Evolutionary conservation across 2,113 vertebrate genomes (phyloP).

Genomic region (Tetraodon nigroviridis): DNA sequence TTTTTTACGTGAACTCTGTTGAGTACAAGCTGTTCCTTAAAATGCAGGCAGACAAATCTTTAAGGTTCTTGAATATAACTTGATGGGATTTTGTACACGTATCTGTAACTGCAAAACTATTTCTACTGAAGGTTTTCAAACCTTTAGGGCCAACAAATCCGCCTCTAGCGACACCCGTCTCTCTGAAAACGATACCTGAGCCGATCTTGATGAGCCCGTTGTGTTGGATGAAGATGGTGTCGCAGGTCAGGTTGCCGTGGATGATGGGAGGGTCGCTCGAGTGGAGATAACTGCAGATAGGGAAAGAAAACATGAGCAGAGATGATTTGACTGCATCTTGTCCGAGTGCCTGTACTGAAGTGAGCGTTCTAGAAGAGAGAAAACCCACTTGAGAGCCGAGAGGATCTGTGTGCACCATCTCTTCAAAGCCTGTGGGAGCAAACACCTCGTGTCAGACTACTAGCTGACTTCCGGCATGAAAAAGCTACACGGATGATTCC

Average conservation of each 20-base stretch:
- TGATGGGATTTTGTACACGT: too few species aligned
- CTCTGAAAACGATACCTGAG: slow-evolving; percentile 77
- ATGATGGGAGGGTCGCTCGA: slow-evolving; percentile 77
- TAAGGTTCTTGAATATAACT: not conserved
- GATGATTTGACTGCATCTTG: not conserved
- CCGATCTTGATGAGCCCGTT: slow-evolving; percentile 98
- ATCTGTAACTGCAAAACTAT: too few species aligned
- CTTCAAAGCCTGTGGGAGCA: slow-evolving; percentile 87
- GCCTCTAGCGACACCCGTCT: slow-evolving; percentile 16
- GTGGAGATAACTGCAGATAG: slow-evolving; percentile 57
- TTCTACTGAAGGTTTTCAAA: slow-evolving; percentile 1
- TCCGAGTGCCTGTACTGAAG: not conserved
- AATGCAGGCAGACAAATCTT: not conserved
- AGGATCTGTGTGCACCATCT: slow-evolving; percentile 97
- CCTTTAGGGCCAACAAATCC: slow-evolving; percentile 27
- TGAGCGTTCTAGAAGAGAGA: not conserved
- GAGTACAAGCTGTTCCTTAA: not conserved
- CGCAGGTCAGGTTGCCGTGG: slow-evolving; percentile 87
- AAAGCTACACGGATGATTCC: not conserved
- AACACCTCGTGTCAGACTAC: slow-evolving; percentile 35
- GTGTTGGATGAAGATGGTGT: slow-evolving; percentile 99
- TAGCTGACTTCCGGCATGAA: slow-evolving; percentile 1
- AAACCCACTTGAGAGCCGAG: slow-evolving; percentile 89
- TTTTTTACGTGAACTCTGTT: not conserved
- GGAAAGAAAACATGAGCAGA: not conserved